Percentiles rank a stretch among this genome's conserved stretches.
phyloP scores from a whole-genome alignment of 2,797 vertebrate species.

The Sphenopsis melanotis region DNA sequence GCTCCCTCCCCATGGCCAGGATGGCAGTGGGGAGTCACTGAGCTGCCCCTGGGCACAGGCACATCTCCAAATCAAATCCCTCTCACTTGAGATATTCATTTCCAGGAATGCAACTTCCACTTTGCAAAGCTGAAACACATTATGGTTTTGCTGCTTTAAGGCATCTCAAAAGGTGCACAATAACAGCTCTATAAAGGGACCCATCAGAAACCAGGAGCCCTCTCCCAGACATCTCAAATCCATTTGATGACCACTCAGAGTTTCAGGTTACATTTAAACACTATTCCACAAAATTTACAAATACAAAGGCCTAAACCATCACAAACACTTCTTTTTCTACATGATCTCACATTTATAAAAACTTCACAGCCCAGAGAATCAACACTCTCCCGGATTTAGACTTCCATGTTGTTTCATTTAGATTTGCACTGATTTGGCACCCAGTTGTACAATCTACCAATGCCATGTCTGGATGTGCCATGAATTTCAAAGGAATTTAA shows the following conservation, averaged over 20 bases:
- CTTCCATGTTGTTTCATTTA: background rate
- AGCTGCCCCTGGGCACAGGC: fast-evolving
- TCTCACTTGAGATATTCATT: background rate
- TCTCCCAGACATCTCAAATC: slow-evolving; percentile 35
- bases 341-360: background rate
- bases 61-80: background rate
- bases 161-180: background rate
- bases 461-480: background rate
- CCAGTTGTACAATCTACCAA: background rate
- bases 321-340: background rate
- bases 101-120: background rate
- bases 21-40: background rate
- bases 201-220: background rate
- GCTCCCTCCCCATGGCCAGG: background rate
- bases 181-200: fast-evolving
- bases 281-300: background rate
- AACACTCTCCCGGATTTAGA: background rate
- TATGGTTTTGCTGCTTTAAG: background rate
- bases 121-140: background rate
- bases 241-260: slow-evolving; percentile 34
- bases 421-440: background rate
- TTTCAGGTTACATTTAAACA: background rate
- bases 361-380: background rate
- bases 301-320: background rate
- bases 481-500: background rate